Conservation (phyloP, 2,797 vertebrate genomes). For the Columba guinea region DNA sequence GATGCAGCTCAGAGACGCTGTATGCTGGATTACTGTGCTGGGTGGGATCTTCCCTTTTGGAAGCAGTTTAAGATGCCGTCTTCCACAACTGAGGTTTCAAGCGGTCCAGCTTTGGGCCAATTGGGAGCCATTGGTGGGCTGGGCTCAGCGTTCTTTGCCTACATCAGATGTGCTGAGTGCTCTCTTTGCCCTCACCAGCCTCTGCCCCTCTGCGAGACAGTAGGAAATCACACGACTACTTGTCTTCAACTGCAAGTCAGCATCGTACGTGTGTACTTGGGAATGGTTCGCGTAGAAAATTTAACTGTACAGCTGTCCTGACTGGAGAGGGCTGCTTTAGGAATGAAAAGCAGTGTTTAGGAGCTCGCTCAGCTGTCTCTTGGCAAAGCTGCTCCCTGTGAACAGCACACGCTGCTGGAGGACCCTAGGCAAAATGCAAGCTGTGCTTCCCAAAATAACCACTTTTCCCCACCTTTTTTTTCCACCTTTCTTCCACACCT, state of each 20-base stretch:
- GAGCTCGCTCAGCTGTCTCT: not conserved
- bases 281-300: not conserved
- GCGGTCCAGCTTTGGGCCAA: not conserved
- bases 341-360: not conserved
- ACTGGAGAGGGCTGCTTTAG: not conserved
- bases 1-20: not conserved
- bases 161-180: rapidly evolving
- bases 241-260: not conserved
- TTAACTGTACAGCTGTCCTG: not conserved
- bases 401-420: rapidly evolving
- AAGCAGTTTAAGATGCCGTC: not conserved
- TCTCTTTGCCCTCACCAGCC: not conserved
- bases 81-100: not conserved
- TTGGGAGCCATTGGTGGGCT: rapidly evolving
- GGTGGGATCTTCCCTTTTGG: not conserved
- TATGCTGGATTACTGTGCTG: not conserved
- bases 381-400: not conserved
- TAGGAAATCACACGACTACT: not conserved
- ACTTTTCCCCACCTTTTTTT: not conserved
- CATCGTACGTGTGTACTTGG: rapidly evolving
- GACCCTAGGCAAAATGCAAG: not conserved
- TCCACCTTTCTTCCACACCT: not conserved
- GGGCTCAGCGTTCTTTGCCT: not conserved
- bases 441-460: not conserved
- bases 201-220: rapidly evolving